Conservation (phyloP, 2,888 invertebrate genomes). For the Xiphydria camelus region DNA sequence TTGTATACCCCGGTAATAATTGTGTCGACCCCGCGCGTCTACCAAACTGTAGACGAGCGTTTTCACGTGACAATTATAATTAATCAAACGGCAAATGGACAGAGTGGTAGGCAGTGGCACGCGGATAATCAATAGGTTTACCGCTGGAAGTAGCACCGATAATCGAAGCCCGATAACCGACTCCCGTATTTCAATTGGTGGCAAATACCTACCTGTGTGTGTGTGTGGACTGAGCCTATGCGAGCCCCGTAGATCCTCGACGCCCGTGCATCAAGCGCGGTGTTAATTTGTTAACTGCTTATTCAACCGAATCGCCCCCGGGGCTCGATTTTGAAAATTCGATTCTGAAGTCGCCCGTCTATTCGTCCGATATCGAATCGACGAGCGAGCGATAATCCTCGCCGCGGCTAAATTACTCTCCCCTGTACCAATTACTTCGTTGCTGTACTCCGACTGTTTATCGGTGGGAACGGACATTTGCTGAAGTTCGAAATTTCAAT, state of each 20-base stretch:
- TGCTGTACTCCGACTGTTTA: no score
- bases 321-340: constrained; percentile 2
- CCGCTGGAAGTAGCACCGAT: constrained; percentile 21
- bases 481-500: no score
- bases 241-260: no score
- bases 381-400: no score
- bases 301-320: constrained; percentile 11
- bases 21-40: no score
- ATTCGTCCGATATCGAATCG: background rate
- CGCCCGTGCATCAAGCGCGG: constrained; percentile 1
- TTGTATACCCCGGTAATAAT: no score
- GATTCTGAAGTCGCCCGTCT: background rate
- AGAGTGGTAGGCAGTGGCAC: constrained; percentile 17
- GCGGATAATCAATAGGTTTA: constrained; percentile 25
- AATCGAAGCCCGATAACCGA: constrained; percentile 12
- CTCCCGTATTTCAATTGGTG: constrained; percentile 26
- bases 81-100: constrained; percentile 23
- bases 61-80: constrained; percentile 21
- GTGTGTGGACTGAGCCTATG: no score
- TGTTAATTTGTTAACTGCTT: constrained; percentile 24
- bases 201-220: no score
- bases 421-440: no score
- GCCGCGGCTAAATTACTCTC: no score
- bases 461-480: no score
- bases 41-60: background rate